Conservation (phyloP, 2,888 invertebrate species). For the Aphrophora alni region DNA sequence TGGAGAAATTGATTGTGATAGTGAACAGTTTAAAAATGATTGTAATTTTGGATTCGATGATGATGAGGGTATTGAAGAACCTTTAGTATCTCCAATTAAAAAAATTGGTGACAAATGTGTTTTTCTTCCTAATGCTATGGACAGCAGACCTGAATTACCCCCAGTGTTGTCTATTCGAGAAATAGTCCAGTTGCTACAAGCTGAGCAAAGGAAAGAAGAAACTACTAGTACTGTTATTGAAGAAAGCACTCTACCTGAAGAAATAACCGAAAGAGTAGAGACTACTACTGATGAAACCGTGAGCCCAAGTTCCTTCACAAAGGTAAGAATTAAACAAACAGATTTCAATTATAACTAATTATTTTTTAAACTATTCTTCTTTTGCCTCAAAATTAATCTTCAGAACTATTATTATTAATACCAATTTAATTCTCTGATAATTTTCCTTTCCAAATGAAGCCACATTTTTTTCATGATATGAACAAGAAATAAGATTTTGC, state of each 20-base stretch:
- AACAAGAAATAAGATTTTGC: too few species aligned
- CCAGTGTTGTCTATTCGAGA: not conserved
- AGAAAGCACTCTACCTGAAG: not conserved
- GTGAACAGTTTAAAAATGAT: not conserved
- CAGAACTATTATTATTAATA: too few species aligned
- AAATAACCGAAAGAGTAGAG: not conserved
- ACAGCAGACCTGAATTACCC: not conserved
- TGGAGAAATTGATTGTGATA: not conserved
- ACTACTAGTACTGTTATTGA: not conserved
- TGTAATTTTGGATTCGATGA: slow-evolving; percentile 44
- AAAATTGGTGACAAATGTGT: not conserved
- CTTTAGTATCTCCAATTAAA: slow-evolving; percentile 45
- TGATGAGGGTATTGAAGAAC: slow-evolving; percentile 42
- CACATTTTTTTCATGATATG: too few species aligned
- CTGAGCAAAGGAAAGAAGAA: not conserved
- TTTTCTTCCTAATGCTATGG: not conserved
- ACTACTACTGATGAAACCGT: not conserved
- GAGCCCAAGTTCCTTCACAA: not conserved
- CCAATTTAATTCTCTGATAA: too few species aligned
- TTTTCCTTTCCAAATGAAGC: too few species aligned
- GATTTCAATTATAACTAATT: too few species aligned
- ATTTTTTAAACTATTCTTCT: too few species aligned
- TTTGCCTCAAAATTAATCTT: too few species aligned
- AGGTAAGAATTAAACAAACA: not conserved
- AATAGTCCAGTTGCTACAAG: not conserved